phyloP scores from a whole-genome alignment of 2,797 vertebrate genomes.

The Dendrocincla fuliginosa region DNA sequence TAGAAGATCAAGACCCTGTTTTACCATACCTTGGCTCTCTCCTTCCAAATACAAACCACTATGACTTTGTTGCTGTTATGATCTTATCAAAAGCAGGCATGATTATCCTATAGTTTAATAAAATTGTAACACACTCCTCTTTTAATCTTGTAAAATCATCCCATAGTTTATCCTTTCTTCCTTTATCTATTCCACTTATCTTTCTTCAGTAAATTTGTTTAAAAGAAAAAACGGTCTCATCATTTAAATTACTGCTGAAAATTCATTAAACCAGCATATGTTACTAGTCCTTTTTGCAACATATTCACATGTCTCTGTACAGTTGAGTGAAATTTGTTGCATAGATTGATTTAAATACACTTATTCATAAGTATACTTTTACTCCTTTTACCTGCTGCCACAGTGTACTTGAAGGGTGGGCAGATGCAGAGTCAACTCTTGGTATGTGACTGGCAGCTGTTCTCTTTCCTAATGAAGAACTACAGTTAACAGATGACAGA shows the following conservation, averaged over 20 bases:
- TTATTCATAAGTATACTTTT: not conserved
- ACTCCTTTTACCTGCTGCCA: not conserved
- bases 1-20: not conserved
- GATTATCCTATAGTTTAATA: not conserved
- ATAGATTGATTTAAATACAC: not conserved
- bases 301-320: not conserved
- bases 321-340: not conserved
- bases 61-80: not conserved
- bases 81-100: not conserved
- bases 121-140: not conserved
- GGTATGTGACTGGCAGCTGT: not conserved
- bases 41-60: not conserved
- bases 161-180: not conserved
- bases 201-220: not conserved
- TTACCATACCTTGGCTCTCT: not conserved
- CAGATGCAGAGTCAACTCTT: not conserved
- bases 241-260: not conserved
- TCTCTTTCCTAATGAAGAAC: slow-evolving; percentile 2
- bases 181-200: not conserved
- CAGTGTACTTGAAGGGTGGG: not conserved
- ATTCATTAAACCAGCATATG: not conserved
- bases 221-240: not conserved
- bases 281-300: not conserved
- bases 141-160: not conserved
- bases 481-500: not conserved